phyloP scores from a whole-genome alignment of 2,888 invertebrate species.

The Drosophila buzzatii region DNA sequence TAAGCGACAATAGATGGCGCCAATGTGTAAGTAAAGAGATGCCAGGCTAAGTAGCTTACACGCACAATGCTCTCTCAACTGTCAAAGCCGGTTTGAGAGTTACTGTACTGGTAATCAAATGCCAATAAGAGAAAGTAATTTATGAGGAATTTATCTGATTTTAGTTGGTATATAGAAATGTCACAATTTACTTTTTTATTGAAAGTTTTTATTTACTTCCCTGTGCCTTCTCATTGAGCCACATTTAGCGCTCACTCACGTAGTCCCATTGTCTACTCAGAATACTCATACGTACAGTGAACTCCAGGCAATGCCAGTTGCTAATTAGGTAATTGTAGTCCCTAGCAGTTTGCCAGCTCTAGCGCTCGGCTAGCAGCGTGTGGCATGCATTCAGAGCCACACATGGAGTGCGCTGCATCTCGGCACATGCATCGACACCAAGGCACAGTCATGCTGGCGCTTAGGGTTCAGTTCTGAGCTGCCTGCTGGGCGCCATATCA shows the following conservation, averaged over 20 bases:
- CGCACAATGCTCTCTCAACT: constrained; percentile 5
- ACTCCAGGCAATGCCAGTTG: constrained; percentile 18
- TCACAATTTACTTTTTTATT: background rate
- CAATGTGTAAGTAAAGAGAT: background rate
- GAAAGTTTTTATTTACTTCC: background rate
- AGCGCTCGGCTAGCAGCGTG: constrained; percentile 94
- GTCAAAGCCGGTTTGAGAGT: background rate
- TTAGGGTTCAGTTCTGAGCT: constrained; percentile 74
- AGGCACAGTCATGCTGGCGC: constrained; percentile 73
- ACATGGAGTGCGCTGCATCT: constrained; percentile 89
- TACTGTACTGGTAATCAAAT: background rate
- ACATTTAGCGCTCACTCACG: constrained; percentile 1
- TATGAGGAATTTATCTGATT: background rate
- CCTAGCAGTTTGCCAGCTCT: constrained; percentile 92
- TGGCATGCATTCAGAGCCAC: constrained; percentile 94
- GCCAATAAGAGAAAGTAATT: background rate
- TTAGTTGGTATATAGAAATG: background rate
- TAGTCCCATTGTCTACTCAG: background rate
- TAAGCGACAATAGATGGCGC: constrained; percentile 24
- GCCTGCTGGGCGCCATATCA: constrained; percentile 39
- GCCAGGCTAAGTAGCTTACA: background rate
- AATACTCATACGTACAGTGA: background rate
- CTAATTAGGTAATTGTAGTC: constrained; percentile 84
- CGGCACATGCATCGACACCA: constrained; percentile 91
- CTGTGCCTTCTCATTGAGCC: background rate